These are phyloP conservation scores for Ptychoptera contaminata DNA, from an alignment of 2,888 invertebrate genomes.

Conservation along the genomic window DNA sequence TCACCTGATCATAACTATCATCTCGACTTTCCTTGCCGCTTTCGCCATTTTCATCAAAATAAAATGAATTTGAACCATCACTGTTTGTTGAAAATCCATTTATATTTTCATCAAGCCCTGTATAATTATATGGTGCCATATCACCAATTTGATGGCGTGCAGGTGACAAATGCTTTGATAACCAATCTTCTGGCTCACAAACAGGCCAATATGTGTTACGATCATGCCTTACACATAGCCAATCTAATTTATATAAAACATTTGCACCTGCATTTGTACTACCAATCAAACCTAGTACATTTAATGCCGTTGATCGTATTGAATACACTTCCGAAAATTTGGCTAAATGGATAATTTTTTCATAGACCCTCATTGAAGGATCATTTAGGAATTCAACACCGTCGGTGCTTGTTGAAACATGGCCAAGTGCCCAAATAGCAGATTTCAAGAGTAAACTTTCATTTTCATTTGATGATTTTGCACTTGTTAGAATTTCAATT, in stretches of 20 bases:
- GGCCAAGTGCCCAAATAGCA: slow-evolving; percentile 79
- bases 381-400: slow-evolving; percentile 58
- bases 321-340: slow-evolving; percentile 72
- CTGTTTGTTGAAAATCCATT: slow-evolving; percentile 26
- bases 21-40: slow-evolving; percentile 16
- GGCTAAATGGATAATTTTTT: slow-evolving; percentile 45
- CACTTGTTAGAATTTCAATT: slow-evolving; percentile 25
- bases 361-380: slow-evolving; percentile 22
- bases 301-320: slow-evolving; percentile 78
- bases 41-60: slow-evolving; percentile 20
- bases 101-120: slow-evolving; percentile 27
- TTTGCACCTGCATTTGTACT: slow-evolving; percentile 74
- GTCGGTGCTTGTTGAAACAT: slow-evolving; percentile 58
- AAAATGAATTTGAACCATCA: slow-evolving; percentile 23
- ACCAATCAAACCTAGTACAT: slow-evolving; percentile 70
- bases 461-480: slow-evolving; percentile 44
- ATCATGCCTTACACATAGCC: slow-evolving; percentile 62
- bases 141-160: slow-evolving; percentile 31
- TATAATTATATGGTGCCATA: slow-evolving; percentile 28
- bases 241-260: slow-evolving; percentile 49
- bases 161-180: slow-evolving; percentile 29
- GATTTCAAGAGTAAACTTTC: slow-evolving; percentile 69
- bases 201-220: slow-evolving; percentile 63
- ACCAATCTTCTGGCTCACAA: slow-evolving; percentile 47
- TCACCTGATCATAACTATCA: slow-evolving; percentile 10